phyloP scores from a whole-genome alignment of 2,113 vertebrate genomes.

The Engraulis encrasicolus region DNA sequence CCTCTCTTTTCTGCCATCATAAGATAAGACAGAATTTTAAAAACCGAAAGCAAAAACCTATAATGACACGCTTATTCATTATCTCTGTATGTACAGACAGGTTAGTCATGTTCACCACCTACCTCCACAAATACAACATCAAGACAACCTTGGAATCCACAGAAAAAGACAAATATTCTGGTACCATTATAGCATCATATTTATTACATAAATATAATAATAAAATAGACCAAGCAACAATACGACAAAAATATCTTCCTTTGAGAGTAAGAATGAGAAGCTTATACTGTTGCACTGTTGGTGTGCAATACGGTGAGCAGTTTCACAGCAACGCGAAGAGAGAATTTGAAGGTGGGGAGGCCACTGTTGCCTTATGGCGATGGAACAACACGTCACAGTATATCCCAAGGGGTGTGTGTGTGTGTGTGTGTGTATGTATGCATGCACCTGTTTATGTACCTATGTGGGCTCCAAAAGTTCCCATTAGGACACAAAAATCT shows the following conservation, averaged over 20 bases:
- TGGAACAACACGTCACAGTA: background rate
- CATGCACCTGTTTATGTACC: too few relatives aligned
- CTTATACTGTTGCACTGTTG: background rate
- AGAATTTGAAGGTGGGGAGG: background rate
- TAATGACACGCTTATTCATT: too few relatives aligned
- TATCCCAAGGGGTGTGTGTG: background rate
- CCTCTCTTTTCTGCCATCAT: too few relatives aligned
- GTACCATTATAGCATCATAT: constrained; percentile 16
- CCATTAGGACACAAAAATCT: too few relatives aligned
- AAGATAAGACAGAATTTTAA: too few relatives aligned
- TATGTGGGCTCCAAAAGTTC: too few relatives aligned
- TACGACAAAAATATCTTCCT: constrained; percentile 29
- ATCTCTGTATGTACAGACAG: too few relatives aligned
- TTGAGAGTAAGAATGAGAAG: background rate
- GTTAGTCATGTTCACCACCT: background rate
- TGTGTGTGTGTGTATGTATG: constrained; percentile 13
- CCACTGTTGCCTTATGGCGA: background rate
- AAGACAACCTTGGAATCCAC: background rate
- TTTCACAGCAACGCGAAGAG: background rate
- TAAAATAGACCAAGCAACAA: constrained; percentile 30
- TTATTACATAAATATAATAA: constrained; percentile 30
- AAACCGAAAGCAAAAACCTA: background rate
- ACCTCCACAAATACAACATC: background rate
- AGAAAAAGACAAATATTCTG: background rate
- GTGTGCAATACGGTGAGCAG: background rate